These are phyloP conservation scores for Apis mellifera DNA, from an alignment of 1,140 invertebrate genomes.

Conservation along the genomic window DNA sequence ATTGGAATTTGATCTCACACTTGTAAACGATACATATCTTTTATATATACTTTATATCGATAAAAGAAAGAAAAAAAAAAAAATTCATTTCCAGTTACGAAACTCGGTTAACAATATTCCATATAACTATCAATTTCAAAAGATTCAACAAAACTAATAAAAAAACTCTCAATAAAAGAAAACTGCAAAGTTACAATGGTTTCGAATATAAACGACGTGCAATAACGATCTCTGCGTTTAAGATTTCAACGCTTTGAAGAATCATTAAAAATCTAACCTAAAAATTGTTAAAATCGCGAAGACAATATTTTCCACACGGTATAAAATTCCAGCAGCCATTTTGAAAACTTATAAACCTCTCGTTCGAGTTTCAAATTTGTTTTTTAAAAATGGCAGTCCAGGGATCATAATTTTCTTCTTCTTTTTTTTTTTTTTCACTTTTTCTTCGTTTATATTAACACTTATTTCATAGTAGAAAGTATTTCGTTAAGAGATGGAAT, in stretches of 20 bases:
- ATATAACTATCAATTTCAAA: neutral
- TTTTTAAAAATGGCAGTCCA: conserved; percentile 10
- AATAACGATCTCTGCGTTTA: neutral
- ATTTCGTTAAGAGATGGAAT: conserved; percentile 26
- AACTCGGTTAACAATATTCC: neutral
- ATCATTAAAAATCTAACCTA: neutral
- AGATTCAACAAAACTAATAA: neutral
- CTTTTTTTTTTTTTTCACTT: no score
- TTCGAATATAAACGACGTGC: neutral
- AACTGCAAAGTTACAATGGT: neutral
- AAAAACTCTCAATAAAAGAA: neutral
- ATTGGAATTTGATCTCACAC: no score
- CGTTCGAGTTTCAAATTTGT: neutral
- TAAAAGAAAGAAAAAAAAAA: no score
- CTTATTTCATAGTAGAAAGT: conserved; percentile 63
- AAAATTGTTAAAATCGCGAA: conserved; percentile 8
- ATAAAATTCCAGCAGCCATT: conserved; percentile 4
- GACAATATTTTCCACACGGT: neutral
- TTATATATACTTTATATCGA: no score
- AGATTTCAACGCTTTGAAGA: neutral
- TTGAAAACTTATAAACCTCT: neutral
- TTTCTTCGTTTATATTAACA: conserved; percentile 52
- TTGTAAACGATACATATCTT: no score
- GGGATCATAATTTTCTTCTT: neutral
- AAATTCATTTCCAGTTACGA: neutral